These are phyloP conservation scores for Tupaia chinensis DNA, from an alignment of 2,113 vertebrate species.

Conservation along the genomic window DNA sequence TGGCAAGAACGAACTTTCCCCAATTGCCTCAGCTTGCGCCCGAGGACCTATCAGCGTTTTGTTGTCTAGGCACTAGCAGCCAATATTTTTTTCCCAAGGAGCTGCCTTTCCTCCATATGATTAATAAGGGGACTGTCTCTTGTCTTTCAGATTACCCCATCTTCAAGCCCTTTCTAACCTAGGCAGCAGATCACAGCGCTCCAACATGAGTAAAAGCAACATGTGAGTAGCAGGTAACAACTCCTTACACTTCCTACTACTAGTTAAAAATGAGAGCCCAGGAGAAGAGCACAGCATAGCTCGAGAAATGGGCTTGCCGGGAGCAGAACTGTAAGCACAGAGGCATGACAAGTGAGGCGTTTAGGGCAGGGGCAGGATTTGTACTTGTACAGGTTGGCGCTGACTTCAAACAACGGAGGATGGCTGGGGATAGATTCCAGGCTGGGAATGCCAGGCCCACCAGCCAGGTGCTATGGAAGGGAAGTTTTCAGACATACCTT, in stretches of 20 bases:
- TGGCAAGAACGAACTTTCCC: neutral
- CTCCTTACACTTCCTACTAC: neutral
- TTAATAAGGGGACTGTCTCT: no score
- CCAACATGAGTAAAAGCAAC: neutral
- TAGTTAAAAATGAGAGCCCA: neutral
- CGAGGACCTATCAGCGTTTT: neutral
- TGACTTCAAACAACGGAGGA: neutral
- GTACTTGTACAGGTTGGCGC: neutral
- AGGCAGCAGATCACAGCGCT: neutral
- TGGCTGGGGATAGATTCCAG: neutral
- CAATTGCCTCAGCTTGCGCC: accelerated
- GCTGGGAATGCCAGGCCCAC: neutral
- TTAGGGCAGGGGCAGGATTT: neutral
- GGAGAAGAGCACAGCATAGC: neutral
- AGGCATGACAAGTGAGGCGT: neutral
- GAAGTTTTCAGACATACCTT: neutral
- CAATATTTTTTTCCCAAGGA: neutral
- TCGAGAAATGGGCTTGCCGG: neutral
- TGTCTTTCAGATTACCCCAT: neutral
- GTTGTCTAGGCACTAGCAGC: neutral
- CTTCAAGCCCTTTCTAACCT: neutral
- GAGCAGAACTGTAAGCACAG: neutral
- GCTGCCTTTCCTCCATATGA: conserved; percentile 23
- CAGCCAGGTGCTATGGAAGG: neutral
- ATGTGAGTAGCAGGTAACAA: neutral